Evolutionary conservation across 2,797 vertebrate genomes (phyloP).

Genomic region (Gallinago nigripennis): DNA sequence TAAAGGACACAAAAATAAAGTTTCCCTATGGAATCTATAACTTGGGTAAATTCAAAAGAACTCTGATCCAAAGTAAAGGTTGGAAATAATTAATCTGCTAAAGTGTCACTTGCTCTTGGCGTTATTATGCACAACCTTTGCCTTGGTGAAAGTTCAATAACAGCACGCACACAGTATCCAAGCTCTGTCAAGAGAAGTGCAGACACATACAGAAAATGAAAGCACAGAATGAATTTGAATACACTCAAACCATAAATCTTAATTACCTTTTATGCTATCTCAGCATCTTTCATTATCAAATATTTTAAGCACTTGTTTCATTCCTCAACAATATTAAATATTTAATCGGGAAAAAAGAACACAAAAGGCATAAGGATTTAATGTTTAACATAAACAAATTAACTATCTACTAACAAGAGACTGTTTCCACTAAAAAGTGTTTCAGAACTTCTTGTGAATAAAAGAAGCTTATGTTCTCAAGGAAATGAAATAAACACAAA

Average conservation of each 20-base stretch:
- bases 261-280: background rate
- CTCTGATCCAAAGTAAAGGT: background rate
- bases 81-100: background rate
- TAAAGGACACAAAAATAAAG: background rate
- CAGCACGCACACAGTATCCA: background rate
- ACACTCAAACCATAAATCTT: background rate
- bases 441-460: background rate
- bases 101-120: background rate
- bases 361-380: background rate
- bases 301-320: background rate
- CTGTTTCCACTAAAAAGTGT: background rate
- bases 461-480: background rate
- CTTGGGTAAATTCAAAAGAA: background rate
- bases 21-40: background rate
- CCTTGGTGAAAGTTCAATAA: slow-evolving; percentile 31
- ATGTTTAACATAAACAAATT: background rate
- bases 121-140: slow-evolving; percentile 34
- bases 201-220: background rate
- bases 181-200: background rate
- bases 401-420: background rate
- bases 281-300: background rate
- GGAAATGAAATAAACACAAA: background rate
- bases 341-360: background rate
- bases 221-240: background rate
- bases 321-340: background rate